Evolutionary conservation across 1,140 invertebrate genomes (phyloP), one percentile per base, ranked within the genome.

Genomic region (Bombus waltoni): DNA sequence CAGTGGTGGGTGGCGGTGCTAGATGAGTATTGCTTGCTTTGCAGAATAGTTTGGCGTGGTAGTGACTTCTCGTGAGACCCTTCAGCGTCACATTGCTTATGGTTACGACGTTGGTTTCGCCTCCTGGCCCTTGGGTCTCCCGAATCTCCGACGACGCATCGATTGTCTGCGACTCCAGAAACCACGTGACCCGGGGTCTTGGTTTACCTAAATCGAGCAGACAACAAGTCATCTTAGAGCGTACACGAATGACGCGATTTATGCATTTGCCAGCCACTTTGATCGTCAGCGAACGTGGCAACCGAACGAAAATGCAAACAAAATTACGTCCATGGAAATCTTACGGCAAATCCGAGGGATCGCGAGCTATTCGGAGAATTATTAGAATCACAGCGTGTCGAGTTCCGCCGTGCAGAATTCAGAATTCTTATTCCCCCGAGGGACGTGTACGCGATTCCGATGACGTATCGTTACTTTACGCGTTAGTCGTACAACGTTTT

Each of bases 21-120:
- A 97, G 93, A 90, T 96, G 96, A 59, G 96, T 97, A 91, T 97
- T 97, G 90, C 95, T 96, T 6, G 96, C 96, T 92, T 96, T 96
- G 91, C 96, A 97, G 35, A 95, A 95, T 76, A 97, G 94, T 87
- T 95, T 94, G 40, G 95, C 93, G 83, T 96, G 95, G 79, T 96
- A 95, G 91, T 97, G 96, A 87, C 94, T 94, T 5, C 96, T 93
- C 89, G 91, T 94, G 91, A 89, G 94, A 90, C 91, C 95, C 88
- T 90, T 93, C 93, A 91, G 93, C 88, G 92, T 94, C 81, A 96
- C 92, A 86, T 95, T 95, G 91, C 96, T 96, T 82, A 96, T 94
- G 72, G 96, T 95, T 57, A 96, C 91, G 66, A 94, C 93, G 81
- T 95, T 93, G 73, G 89, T 91, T 79, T 94, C 93, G 18, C 92